Evolutionary conservation across 2,888 invertebrate genomes (phyloP).

Genomic region (Tetrapedia diversipes): DNA sequence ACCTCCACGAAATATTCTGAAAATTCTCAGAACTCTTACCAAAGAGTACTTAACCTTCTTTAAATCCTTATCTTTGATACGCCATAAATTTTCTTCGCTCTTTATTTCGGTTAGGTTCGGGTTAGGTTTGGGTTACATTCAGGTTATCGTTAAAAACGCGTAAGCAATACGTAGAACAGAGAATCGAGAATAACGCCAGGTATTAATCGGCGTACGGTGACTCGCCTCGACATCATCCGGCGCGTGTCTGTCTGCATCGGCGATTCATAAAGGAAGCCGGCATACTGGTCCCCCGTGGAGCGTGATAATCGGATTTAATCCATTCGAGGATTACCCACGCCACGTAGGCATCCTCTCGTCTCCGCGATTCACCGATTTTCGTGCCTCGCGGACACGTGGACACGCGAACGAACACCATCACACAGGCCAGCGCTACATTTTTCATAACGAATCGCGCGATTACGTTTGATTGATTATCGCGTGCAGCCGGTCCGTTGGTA

Average conservation of each 20-base stretch:
- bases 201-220: neutral
- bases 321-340: slow-evolving; percentile 35
- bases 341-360: neutral
- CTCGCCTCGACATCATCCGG: neutral
- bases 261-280: slow-evolving; percentile 37
- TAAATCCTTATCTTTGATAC: too few species aligned
- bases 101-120: too few species aligned
- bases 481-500: neutral
- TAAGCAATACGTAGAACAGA: too few species aligned
- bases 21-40: too few species aligned
- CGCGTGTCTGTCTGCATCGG: neutral
- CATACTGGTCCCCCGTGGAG: neutral
- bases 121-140: too few species aligned
- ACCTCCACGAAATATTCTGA: too few species aligned
- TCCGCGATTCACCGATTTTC: neutral
- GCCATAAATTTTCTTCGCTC: too few species aligned
- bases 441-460: slow-evolving; percentile 31
- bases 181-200: too few species aligned
- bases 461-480: slow-evolving; percentile 49
- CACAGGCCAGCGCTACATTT: slow-evolving; percentile 19
- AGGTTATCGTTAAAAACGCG: too few species aligned
- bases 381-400: too few species aligned
- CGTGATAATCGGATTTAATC: slow-evolving; percentile 46
- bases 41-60: too few species aligned
- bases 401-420: neutral